phyloP scores from a whole-genome alignment of 2,113 vertebrate genomes.

The Limanda limanda region DNA sequence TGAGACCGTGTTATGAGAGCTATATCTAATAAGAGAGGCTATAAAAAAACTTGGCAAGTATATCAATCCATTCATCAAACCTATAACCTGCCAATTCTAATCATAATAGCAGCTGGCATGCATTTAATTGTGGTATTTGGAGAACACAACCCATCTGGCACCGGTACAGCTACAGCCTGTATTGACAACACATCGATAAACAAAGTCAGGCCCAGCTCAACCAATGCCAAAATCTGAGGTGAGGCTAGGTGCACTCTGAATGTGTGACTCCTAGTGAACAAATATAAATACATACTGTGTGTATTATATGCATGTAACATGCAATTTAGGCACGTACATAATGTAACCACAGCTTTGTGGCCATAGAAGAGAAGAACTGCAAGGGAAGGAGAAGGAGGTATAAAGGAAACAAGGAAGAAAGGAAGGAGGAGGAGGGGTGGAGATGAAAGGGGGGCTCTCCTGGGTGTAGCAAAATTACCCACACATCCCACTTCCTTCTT shows the following conservation, averaged over 20 bases:
- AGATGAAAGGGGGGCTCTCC: conserved; percentile 55
- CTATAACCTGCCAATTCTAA: background rate
- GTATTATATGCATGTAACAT: background rate
- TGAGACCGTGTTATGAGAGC: background rate
- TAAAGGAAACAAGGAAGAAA: conserved; percentile 37
- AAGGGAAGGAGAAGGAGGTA: conserved; percentile 21
- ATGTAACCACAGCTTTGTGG: background rate
- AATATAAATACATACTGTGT: background rate
- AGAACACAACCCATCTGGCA: conserved; percentile 19
- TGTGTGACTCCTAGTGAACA: background rate
- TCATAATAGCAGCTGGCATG: background rate
- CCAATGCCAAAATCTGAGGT: background rate
- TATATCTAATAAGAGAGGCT: background rate
- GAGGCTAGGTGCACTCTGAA: background rate
- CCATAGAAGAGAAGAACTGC: background rate
- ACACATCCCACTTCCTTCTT: conserved; percentile 78
- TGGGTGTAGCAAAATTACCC: conserved; percentile 72
- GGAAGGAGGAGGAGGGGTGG: conserved; percentile 30
- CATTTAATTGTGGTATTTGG: conserved; percentile 7
- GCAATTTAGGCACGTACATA: background rate
- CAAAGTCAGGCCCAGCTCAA: background rate
- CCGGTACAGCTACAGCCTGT: background rate
- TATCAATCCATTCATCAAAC: background rate
- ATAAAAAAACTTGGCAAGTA: background rate
- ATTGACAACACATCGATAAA: background rate